A percentile compares a stretch with the other conserved stretches of the same genome.
Conservation (phyloP, 2,113 vertebrate species). For the Ramphastos sulfuratus region DNA sequence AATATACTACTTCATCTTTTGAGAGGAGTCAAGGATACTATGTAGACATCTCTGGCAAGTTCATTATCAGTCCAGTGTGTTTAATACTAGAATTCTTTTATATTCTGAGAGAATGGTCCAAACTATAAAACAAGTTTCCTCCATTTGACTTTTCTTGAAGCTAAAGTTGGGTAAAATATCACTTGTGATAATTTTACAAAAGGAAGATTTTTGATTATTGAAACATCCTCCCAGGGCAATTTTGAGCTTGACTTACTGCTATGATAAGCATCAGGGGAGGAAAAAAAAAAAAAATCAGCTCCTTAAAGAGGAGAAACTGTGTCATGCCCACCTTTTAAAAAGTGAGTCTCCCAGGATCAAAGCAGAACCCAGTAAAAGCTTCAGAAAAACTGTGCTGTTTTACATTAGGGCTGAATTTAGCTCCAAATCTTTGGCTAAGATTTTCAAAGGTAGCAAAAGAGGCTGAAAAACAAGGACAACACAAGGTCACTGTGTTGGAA, state of each 20-base stretch:
- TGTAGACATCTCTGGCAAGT: neutral
- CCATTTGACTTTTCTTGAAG: constrained; percentile 11
- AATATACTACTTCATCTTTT: neutral
- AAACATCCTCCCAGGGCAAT: constrained; percentile 30
- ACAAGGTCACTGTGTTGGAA: constrained; percentile 45
- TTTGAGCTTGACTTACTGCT: constrained; percentile 35
- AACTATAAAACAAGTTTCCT: constrained; percentile 11
- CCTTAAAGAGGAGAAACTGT: constrained; percentile 47
- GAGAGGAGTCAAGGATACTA: neutral
- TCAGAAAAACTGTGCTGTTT: constrained; percentile 53
- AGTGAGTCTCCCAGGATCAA: constrained; percentile 50
- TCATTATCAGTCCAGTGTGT: neutral
- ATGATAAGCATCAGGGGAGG: constrained; percentile 25
- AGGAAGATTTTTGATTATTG: constrained; percentile 28
- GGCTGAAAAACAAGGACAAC: constrained; percentile 49
- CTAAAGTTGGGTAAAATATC: constrained; percentile 7
- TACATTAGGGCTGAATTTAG: constrained; percentile 66
- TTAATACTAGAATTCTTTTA: neutral
- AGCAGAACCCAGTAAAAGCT: constrained; percentile 38
- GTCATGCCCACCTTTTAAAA: constrained; percentile 58
- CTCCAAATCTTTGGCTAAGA: constrained; percentile 31
- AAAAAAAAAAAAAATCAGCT: neutral
- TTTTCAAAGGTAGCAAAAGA: constrained; percentile 44
- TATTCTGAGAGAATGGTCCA: neutral
- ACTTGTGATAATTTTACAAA: constrained; percentile 4